These are phyloP conservation scores for Hyles lineata DNA, from an alignment of 2,888 invertebrate species.

Conservation along the genomic window DNA sequence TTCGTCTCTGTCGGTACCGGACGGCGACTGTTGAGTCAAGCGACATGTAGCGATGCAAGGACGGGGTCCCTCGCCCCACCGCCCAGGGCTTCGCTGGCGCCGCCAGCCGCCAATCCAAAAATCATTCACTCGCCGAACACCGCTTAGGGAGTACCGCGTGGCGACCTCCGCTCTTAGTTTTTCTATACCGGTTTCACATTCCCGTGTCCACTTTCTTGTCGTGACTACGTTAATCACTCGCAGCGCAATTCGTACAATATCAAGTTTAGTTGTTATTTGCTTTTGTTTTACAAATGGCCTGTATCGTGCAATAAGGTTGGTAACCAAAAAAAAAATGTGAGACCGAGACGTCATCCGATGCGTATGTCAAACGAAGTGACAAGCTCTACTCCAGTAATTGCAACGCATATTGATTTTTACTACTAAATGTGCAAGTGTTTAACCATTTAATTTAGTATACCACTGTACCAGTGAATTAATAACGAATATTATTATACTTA, in stretches of 20 bases:
- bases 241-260: not conserved
- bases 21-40: conserved; percentile 57
- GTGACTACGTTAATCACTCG: conserved; percentile 5
- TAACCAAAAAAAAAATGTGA: conserved; percentile 14
- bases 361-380: conserved; percentile 15
- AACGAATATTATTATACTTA: not conserved
- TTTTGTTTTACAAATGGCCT: conserved; percentile 19
- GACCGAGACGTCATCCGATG: conserved; percentile 11
- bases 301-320: conserved; percentile 15
- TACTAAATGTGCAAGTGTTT: conserved; percentile 1
- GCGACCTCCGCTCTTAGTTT: conserved; percentile 29
- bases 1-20: conserved; percentile 62
- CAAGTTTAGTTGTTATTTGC: conserved; percentile 32
- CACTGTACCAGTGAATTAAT: not conserved
- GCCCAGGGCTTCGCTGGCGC: conserved; percentile 48
- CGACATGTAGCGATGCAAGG: conserved; percentile 48
- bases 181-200: conserved; percentile 9
- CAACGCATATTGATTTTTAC: conserved; percentile 1
- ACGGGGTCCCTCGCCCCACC: conserved; percentile 65
- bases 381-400: not conserved
- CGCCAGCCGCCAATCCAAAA: conserved; percentile 43
- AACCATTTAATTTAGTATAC: not conserved
- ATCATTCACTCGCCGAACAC: conserved; percentile 56
- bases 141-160: conserved; percentile 38
- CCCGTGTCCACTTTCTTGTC: conserved; percentile 8